Evolutionary conservation across 2,797 vertebrate species (phyloP).

Genomic region (Melanotaenia pygmaea): DNA sequence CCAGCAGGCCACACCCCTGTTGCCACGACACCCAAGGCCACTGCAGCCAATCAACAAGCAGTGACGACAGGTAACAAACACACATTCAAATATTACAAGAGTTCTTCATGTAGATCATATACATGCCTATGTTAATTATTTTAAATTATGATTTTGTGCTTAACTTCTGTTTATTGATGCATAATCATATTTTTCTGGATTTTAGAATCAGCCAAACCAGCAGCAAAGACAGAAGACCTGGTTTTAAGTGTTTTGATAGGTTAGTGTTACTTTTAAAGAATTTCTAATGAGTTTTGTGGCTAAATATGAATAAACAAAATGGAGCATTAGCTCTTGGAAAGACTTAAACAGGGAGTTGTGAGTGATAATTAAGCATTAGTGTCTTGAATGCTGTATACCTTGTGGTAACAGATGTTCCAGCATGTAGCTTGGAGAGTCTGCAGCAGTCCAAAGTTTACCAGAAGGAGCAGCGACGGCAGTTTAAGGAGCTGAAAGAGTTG

Average conservation of each 20-base stretch:
- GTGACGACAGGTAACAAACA: slow-evolving; percentile 82
- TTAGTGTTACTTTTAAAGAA: slow-evolving; percentile 66
- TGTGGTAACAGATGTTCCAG: slow-evolving; percentile 86
- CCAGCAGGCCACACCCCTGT: slow-evolving; percentile 82
- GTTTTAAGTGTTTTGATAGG: slow-evolving; percentile 94
- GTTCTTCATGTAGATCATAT: neutral
- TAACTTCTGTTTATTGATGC: neutral
- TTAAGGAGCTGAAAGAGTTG: slow-evolving; percentile 98
- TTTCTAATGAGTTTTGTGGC: too few relatives aligned
- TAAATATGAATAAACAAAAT: too few relatives aligned
- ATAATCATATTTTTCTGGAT: slow-evolving; percentile 10
- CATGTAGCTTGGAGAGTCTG: slow-evolving; percentile 88
- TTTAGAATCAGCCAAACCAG: slow-evolving; percentile 91
- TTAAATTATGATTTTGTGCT: neutral
- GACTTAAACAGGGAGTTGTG: too few relatives aligned
- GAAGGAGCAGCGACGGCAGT: slow-evolving; percentile 95
- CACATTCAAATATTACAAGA: accelerated
- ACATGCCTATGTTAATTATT: neutral
- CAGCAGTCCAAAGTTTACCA: slow-evolving; percentile 94
- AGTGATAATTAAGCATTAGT: too few relatives aligned
- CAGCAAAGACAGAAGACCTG: slow-evolving; percentile 94
- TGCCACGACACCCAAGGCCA: slow-evolving; percentile 87
- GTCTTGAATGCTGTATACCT: neutral
- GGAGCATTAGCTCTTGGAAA: too few relatives aligned
- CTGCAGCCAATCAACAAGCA: slow-evolving; percentile 87